A percentile compares a stretch with the other conserved stretches of the same genome.
Conservation (phyloP, 2,888 invertebrate genomes). For the Nemotelus nigrinus region DNA sequence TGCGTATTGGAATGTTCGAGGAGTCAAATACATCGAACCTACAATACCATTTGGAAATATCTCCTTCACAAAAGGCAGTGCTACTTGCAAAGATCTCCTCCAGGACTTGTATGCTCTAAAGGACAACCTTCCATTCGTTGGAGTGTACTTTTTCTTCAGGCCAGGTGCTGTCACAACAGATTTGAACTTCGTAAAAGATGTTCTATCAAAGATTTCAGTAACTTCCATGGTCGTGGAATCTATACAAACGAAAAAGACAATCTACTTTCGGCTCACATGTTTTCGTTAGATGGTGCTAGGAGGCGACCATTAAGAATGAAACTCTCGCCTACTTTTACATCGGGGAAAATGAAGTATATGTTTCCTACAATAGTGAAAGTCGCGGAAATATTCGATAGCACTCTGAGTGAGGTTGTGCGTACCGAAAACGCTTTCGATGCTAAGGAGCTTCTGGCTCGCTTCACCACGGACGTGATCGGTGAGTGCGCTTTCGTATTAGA, state of each 20-base stretch:
- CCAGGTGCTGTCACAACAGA: conserved; percentile 55
- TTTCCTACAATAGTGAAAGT: conserved; percentile 46
- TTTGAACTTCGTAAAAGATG: conserved; percentile 58
- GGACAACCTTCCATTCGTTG: conserved; percentile 54
- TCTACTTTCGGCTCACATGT: conserved; percentile 60
- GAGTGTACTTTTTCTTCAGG: conserved; percentile 55
- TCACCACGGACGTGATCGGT: conserved; percentile 53
- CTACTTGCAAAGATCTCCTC: background rate
- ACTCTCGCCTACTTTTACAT: no score
- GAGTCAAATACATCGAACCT: conserved; percentile 44
- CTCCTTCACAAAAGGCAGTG: background rate
- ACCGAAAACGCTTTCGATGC: conserved; percentile 54
- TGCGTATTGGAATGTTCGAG: conserved; percentile 46
- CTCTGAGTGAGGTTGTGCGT: conserved; percentile 60
- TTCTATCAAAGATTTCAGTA: conserved; percentile 62
- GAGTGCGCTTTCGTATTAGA: conserved; percentile 62
- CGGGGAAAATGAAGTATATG: no score
- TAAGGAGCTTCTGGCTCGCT: conserved; percentile 49
- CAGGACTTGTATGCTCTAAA: conserved; percentile 53
- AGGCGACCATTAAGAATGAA: conserved; percentile 42
- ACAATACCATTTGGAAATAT: conserved; percentile 50
- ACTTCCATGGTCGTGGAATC: conserved; percentile 61
- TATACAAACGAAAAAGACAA: conserved; percentile 59
- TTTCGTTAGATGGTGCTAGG: conserved; percentile 53
- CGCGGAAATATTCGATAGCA: conserved; percentile 44